Base-by-base conservation (phyloP, 2,113 vertebrate species). In the Ammodytes marinus region DNA sequence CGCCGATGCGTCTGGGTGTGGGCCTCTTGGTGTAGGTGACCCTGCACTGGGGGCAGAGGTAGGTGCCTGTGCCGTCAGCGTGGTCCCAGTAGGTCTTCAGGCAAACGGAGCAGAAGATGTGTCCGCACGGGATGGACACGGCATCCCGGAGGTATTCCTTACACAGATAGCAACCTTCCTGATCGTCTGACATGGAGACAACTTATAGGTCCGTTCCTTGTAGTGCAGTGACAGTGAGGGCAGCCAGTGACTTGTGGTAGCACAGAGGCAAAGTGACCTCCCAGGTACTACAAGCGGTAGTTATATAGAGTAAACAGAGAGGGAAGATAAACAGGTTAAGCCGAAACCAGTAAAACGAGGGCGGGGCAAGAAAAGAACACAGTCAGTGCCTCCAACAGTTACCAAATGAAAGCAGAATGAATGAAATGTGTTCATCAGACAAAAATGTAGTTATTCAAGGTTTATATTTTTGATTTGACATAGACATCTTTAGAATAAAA, bases 81-180 rank as follows among this genome's bases (percentile, higher is more conserved):
- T 96, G 95, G 78, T 96, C 95, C 95, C 95, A 96, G 87, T 96
- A 96, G 2, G 95, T 96, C 82, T 94, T 95, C 80, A 96, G 90
- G 78, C 95, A 96, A 75, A 95, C 73, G 67, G 89, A 85, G 83
- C 95, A 96, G 79, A 96, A 95, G 35, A 84, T 40, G 67, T 96
- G 95, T 0, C 95, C 95, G 12, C 95, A 96, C 2, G 95, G 95
- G 65, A 96, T 96, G 74, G 95, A 94, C 74, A 95, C 95, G 0
- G 95, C 75, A 17, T 96, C 95, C 77, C 95, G 85, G 64, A 95
- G 90, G 61, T 94, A 87, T 72, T 96, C 95, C 89, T 95, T 96
- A 68, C 95, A 96, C 59, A 96, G 93, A 87, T 92, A 83, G 85
- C 95, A 96, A 82, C 13, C 74, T 0, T 95, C 95, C 27, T 94